Percentiles rank a stretch among this genome's conserved stretches.
phyloP scores from a whole-genome alignment of 2,888 invertebrate species.

The Cheilosia impressa region DNA sequence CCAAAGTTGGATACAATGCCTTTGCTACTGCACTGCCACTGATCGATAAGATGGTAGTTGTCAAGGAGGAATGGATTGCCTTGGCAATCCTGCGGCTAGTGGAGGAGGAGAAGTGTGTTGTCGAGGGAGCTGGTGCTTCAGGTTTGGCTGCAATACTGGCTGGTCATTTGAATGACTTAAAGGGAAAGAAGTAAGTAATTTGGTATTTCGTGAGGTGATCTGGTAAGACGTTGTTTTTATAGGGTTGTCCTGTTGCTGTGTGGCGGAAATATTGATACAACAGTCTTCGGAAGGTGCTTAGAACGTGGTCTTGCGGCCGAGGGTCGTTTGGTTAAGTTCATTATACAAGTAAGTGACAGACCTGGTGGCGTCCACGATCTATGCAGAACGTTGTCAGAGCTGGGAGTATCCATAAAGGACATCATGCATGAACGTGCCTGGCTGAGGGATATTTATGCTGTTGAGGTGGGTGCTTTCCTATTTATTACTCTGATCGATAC shows the following conservation, averaged over 20 bases:
- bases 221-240: background rate
- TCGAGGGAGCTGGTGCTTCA: conserved; percentile 95
- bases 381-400: conserved; percentile 89
- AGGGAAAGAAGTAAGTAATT: conserved; percentile 88
- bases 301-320: conserved; percentile 95
- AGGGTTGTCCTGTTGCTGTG: conserved; percentile 94
- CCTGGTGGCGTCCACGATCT: conserved; percentile 94
- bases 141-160: conserved; percentile 93
- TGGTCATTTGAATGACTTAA: conserved; percentile 91
- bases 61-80: conserved; percentile 93
- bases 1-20: conserved; percentile 94
- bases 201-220: background rate
- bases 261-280: conserved; percentile 96
- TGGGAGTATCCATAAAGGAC: conserved; percentile 96
- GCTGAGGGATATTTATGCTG: conserved; percentile 95
- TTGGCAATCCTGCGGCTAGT: conserved; percentile 91
- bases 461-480: conserved; percentile 84
- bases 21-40: conserved; percentile 89
- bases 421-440: conserved; percentile 98
- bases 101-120: conserved; percentile 94
- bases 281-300: conserved; percentile 93
- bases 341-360: conserved; percentile 91
- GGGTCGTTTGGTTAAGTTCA: conserved; percentile 90
- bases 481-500: background rate
- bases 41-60: conserved; percentile 92